Conservation (phyloP, 2,113 vertebrate genomes). For the Ammodramus savannarum region DNA sequence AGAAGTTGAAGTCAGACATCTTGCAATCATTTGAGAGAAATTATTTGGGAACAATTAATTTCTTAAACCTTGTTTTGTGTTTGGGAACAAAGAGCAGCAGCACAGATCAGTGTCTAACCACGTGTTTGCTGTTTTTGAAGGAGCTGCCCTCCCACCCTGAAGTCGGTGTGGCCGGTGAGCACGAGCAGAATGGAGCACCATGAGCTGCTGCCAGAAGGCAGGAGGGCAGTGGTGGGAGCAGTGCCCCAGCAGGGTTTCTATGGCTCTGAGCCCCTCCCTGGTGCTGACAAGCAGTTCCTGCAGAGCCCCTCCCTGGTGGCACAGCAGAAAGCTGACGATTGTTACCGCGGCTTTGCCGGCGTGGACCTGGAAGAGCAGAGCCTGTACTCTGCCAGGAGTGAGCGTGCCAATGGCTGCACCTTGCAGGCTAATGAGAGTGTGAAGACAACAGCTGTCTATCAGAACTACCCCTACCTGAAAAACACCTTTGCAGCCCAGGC, state of each 20-base stretch:
- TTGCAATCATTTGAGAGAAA: background rate
- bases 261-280: conserved; percentile 63
- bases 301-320: conserved; percentile 43
- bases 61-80: background rate
- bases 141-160: conserved; percentile 75
- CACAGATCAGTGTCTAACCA: conserved; percentile 9
- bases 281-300: conserved; percentile 68
- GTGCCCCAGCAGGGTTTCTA: conserved; percentile 72
- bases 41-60: background rate
- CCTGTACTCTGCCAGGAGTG: conserved; percentile 61
- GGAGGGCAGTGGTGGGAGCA: conserved; percentile 67
- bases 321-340: conserved; percentile 72
- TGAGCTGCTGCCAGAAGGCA: conserved; percentile 74
- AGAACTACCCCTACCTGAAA: conserved; percentile 70
- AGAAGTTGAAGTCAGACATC: background rate
- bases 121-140: conserved; percentile 68
- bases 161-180: conserved; percentile 80
- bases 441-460: conserved; percentile 53
- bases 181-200: conserved; percentile 73
- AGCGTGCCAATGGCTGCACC: conserved; percentile 63
- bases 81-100: background rate
- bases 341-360: conserved; percentile 58
- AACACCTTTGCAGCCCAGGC: conserved; percentile 57
- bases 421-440: conserved; percentile 63
- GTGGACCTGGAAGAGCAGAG: conserved; percentile 73